phyloP scores from a whole-genome alignment of 2,888 invertebrate genomes.

The Yponomeuta evonymella region DNA sequence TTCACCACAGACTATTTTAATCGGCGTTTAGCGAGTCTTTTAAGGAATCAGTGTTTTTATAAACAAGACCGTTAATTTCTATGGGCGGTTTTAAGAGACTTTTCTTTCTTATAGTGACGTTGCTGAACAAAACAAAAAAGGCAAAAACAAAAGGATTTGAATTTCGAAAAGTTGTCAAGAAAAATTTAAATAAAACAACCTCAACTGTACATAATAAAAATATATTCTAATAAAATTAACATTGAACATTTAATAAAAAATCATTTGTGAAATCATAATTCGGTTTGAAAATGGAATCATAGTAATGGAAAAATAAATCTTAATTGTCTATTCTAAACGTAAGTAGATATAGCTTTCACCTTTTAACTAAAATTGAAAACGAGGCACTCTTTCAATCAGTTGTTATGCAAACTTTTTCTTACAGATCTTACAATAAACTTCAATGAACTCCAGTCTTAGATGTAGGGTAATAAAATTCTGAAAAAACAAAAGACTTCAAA shows the following conservation, averaged over 20 bases:
- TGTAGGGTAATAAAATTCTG: too few species aligned
- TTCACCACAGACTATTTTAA: too few species aligned
- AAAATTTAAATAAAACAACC: not conserved
- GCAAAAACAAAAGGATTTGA: too few species aligned
- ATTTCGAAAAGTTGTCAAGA: too few species aligned
- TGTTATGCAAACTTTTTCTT: not conserved
- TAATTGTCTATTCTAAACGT: not conserved
- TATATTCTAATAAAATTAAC: not conserved
- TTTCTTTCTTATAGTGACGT: too few species aligned
- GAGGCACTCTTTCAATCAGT: not conserved
- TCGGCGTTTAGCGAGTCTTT: too few species aligned
- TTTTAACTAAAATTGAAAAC: slow-evolving; percentile 18
- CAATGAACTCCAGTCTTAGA: not conserved
- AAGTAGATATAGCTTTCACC: slow-evolving; percentile 11
- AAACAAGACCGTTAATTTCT: too few species aligned
- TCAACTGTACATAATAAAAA: not conserved
- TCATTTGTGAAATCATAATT: not conserved
- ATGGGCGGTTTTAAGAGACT: too few species aligned
- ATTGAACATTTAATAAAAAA: not conserved
- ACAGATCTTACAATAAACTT: not conserved
- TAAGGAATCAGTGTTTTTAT: too few species aligned
- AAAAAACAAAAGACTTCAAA: too few species aligned
- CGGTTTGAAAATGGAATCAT: not conserved
- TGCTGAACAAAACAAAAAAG: too few species aligned
- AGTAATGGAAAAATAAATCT: not conserved